Evolutionary conservation across 1,140 invertebrate species (phyloP).

Genomic region (Monochamus saltuarius): DNA sequence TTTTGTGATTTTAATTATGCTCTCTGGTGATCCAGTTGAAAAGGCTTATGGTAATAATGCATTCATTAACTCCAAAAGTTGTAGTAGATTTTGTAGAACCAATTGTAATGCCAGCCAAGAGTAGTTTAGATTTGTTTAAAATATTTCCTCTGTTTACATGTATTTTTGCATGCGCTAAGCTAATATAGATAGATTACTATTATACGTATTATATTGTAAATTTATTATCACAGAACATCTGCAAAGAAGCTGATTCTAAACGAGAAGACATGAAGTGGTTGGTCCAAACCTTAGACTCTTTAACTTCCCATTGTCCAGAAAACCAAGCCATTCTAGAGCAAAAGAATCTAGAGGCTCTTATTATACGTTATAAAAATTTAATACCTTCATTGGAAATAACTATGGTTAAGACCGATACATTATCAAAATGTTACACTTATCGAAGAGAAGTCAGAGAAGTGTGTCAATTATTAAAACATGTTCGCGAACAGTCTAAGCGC

Average conservation of each 20-base stretch:
- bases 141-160: not conserved
- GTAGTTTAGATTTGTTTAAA: conserved; percentile 2
- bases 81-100: not conserved
- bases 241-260: conserved; percentile 83
- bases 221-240: conserved; percentile 70
- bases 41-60: conserved; percentile 21
- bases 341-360: conserved; percentile 76
- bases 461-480: conserved; percentile 70
- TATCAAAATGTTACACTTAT: conserved; percentile 90
- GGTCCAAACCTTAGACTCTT: conserved; percentile 83
- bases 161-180: not conserved
- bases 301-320: conserved; percentile 79
- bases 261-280: conserved; percentile 94
- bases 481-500: conserved; percentile 70
- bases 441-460: conserved; percentile 84
- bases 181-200: conserved; percentile 1
- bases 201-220: not conserved
- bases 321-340: conserved; percentile 77
- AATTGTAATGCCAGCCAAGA: too few relatives aligned
- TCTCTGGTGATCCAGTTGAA: conserved; percentile 20
- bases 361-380: conserved; percentile 84
- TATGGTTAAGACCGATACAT: conserved; percentile 87
- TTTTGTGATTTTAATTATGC: conserved; percentile 14
- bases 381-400: conserved; percentile 91
- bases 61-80: not conserved